A percentile compares a stretch with the other conserved stretches of the same genome.
Conservation (phyloP, 2,888 invertebrate species). For the Panzeria rudis region DNA sequence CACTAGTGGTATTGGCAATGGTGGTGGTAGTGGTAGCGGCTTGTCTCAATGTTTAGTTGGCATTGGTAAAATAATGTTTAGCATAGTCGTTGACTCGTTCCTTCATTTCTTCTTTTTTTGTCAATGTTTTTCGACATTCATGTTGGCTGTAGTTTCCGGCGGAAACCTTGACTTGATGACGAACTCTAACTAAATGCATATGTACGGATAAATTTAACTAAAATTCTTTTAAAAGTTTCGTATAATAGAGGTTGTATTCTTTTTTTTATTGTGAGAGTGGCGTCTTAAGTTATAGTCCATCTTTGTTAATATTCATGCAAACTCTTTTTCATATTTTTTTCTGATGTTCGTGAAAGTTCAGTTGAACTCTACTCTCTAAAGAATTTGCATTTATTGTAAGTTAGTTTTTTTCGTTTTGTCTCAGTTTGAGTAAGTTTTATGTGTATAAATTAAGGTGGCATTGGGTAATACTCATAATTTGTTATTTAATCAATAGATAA, state of each 20-base stretch:
- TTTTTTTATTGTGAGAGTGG: conserved; percentile 22
- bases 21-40: conserved; percentile 7
- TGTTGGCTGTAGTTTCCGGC: conserved; percentile 57
- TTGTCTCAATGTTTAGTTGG: conserved; percentile 48
- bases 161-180: conserved; percentile 69
- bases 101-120: not conserved
- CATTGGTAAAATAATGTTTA: conserved; percentile 51
- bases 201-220: conserved; percentile 47
- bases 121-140: conserved; percentile 11
- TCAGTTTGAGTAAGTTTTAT: conserved; percentile 31
- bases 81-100: conserved; percentile 25
- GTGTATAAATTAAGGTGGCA: conserved; percentile 36
- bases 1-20: conserved; percentile 35
- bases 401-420: not conserved
- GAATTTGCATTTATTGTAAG: conserved; percentile 63
- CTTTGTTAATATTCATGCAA: conserved; percentile 63
- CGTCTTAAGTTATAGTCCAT: conserved; percentile 17
- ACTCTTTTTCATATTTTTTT: conserved; percentile 39
- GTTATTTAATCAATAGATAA: conserved; percentile 45
- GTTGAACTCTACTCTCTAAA: conserved; percentile 57
- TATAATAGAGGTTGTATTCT: conserved; percentile 42
- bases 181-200: conserved; percentile 47
- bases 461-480: conserved; percentile 56
- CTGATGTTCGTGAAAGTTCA: conserved; percentile 42
- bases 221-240: conserved; percentile 57